Evolutionary conservation across 2,797 vertebrate genomes (phyloP), one percentile per base, ranked within the genome.

Genomic region (Sebastes vulpes): DNA sequence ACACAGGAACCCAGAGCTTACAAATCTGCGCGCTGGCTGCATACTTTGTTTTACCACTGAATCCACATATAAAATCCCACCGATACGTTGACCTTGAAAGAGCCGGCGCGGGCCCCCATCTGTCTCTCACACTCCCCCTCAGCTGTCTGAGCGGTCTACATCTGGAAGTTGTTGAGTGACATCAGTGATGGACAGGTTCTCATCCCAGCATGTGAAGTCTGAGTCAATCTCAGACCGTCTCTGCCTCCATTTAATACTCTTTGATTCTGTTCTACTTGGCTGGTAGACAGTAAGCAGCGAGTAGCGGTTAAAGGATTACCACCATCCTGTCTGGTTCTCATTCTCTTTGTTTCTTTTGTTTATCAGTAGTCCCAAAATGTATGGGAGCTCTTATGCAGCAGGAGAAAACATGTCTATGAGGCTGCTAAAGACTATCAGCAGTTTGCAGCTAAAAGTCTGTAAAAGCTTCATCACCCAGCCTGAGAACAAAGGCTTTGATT

Each of bases 81-180:
- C 5, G 65, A 81, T 57, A 69, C 60, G 52, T 79, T 90, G 83
- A 93, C 87, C 89, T 91, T 91, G 87, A 91, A 75, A 72, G 63
- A 75, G 91, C 66, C 72, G 35, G 53, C 66, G 63, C 69, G 65
- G 78, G 65, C 87, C 79, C 70, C 75, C 59, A 68, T 79, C 82
- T 61, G 67, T 82, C 83, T 86, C 84, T 68, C 72, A 56, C 75
- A 46, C 72, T 35, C 78, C 77, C 75, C 69, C 79, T 48, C 73
- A 89, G 85, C 86, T 86, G 84, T 88, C 86, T 89, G 79, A 90
- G 74, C 66, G 5, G 73, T 42, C 80, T 78, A 95, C 95, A 96
- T 96, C 95, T 96, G 95, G 95, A 95, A 95, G 91, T 69, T 84
- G 90, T 96, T 95, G 92, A 90, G 93, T 95, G 95, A 95, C 93